Evolutionary conservation across 2,888 invertebrate genomes (phyloP).

Genomic region (Anthophora plumipes): DNA sequence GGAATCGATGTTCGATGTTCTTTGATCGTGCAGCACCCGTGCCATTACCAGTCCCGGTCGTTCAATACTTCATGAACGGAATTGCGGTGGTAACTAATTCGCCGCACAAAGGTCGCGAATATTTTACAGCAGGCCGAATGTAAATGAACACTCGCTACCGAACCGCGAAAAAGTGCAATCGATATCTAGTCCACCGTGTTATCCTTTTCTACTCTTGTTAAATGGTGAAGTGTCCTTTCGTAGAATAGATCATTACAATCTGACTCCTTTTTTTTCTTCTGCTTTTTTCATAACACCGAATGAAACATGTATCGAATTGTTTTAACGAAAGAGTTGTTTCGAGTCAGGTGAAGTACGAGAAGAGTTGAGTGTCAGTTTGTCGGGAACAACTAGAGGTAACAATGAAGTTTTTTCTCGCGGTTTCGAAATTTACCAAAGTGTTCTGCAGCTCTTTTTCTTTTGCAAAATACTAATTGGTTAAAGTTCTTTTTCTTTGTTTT

Average conservation of each 20-base stretch:
- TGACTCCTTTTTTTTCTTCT: neutral
- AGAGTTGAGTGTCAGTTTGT: neutral
- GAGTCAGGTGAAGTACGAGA: neutral
- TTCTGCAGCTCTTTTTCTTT: neutral
- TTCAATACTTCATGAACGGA: constrained; percentile 65
- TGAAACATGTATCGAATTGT: neutral
- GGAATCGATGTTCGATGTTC: constrained; percentile 69
- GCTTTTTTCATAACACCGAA: too few relatives aligned
- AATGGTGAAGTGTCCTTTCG: neutral
- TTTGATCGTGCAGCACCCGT: constrained; percentile 66
- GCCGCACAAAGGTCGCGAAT: constrained; percentile 62
- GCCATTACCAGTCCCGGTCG: constrained; percentile 57
- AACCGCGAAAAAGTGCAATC: constrained; percentile 42
- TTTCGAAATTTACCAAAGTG: neutral
- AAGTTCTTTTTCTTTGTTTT: too few relatives aligned
- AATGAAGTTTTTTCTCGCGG: neutral
- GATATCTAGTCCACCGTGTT: constrained; percentile 24
- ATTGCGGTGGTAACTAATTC: constrained; percentile 67
- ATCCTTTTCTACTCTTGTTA: neutral
- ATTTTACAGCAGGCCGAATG: constrained; percentile 53
- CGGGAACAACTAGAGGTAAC: constrained; percentile 1
- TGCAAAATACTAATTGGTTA: neutral
- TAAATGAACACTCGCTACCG: constrained; percentile 44
- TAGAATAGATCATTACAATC: neutral
- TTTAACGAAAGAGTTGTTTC: neutral